A percentile compares a stretch with the other conserved stretches of the same genome.
Conservation (phyloP, 2,888 invertebrate species). For the Yponomeuta plumbellus region DNA sequence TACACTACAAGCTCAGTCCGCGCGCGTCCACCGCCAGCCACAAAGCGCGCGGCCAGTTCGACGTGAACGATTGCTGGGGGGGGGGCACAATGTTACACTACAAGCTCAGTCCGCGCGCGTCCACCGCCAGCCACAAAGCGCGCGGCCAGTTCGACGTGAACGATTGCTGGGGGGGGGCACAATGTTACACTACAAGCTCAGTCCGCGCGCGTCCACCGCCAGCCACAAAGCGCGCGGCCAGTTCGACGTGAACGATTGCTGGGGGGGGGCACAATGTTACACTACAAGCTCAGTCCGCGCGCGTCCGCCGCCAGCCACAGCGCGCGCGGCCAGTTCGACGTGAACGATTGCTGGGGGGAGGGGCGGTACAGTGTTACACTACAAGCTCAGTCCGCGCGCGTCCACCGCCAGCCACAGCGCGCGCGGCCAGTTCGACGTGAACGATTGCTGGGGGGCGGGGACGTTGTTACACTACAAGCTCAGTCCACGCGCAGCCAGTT, state of each 20-base stretch:
- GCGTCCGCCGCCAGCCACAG: conserved; percentile 96
- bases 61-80: conserved; percentile 93
- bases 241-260: conserved; percentile 97
- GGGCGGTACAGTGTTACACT: too few relatives aligned
- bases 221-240: conserved; percentile 96
- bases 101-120: too few relatives aligned
- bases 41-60: conserved; percentile 94
- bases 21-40: conserved; percentile 97
- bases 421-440: conserved; percentile 73
- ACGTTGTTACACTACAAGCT: conserved; percentile 62
- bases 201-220: conserved; percentile 94
- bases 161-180: conserved; percentile 25
- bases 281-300: conserved; percentile 82
- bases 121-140: conserved; percentile 73
- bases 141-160: conserved; percentile 72
- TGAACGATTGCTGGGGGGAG: conserved; percentile 89
- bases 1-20: conserved; percentile 79
- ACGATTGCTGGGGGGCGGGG: conserved; percentile 25
- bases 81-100: too few relatives aligned
- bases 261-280: conserved; percentile 28
- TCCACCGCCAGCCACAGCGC: conserved; percentile 72
- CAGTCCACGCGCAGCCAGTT: conserved; percentile 95
- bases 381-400: too few relatives aligned
- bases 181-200: conserved; percentile 73
- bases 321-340: conserved; percentile 95